Percentiles rank a stretch among this genome's conserved stretches.
Evolutionary conservation across 1,140 invertebrate genomes (phyloP).

Genomic region (Macrocentrus cingulum): DNA sequence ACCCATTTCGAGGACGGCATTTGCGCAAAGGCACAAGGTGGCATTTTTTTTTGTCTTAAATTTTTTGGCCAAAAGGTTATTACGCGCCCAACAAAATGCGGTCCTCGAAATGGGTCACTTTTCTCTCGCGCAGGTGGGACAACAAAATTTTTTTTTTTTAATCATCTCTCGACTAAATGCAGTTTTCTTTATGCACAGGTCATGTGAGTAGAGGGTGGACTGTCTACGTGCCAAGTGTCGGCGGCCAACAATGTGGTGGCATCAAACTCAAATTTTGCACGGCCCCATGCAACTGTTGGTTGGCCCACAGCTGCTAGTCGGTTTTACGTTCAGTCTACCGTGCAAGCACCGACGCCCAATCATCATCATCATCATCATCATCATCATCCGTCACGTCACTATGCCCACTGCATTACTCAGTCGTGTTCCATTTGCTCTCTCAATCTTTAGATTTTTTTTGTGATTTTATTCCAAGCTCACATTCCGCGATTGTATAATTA

Average conservation of each 20-base stretch:
- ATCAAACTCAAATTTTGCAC: conserved; percentile 26
- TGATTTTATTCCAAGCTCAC: background rate
- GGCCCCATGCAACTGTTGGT: conserved; percentile 35
- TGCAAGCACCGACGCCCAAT: conserved; percentile 22
- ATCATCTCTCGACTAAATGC: conserved; percentile 1
- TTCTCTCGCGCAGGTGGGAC: too few species aligned
- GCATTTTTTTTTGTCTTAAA: too few species aligned
- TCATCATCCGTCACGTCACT: conserved; percentile 43
- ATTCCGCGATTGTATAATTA: background rate
- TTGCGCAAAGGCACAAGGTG: too few species aligned
- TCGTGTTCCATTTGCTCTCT: conserved; percentile 62
- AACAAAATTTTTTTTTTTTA: too few species aligned
- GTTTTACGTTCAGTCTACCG: conserved; percentile 44
- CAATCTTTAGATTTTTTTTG: conserved; percentile 49
- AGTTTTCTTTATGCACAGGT: conserved; percentile 49
- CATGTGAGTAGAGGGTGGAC: conserved; percentile 62
- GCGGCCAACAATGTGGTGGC: conserved; percentile 36
- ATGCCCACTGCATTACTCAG: conserved; percentile 55
- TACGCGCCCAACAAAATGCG: too few species aligned
- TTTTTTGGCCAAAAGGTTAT: too few species aligned
- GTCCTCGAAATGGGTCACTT: too few species aligned
- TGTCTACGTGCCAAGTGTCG: conserved; percentile 43
- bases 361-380: conserved; percentile 43
- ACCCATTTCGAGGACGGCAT: too few species aligned
- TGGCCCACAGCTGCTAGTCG: conserved; percentile 39